Evolutionary conservation across 2,888 invertebrate genomes (phyloP), one percentile per base, ranked within the genome.

Genomic region (Syritta pipiens): DNA sequence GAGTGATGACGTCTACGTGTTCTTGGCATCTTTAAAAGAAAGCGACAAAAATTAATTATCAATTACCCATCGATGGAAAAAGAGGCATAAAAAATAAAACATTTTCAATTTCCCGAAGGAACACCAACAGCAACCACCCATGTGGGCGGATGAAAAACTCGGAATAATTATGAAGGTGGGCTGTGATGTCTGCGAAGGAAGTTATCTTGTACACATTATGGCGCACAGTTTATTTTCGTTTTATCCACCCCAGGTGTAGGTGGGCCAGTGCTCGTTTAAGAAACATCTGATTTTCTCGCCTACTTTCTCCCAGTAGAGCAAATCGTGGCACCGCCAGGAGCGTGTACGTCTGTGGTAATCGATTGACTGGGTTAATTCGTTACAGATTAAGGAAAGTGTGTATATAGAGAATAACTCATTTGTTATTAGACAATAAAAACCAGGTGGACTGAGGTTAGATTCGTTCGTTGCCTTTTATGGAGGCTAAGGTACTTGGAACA

Each of bases 1-100:
- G 93, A 92, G 86, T 94, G 93, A 88, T 94, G 94, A 90, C 94
- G 93, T 91, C 95, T 93, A 84, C 94, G 92, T 82, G 93, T 93
- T 84, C 94, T 93, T 86, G 95, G 95, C 95, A 95, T 95, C 95
- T 95, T 30, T 4, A 90, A 63, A 88, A 89, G 32, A 55, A 65
- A 30, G 75, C 76, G 81, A 62, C 35, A 44, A 46, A 28, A 44
- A 53, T 5, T 40, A 28, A 12, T 28, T 67, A 20, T 14, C 24
- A 4, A 6, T 32, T 32, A 10, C 10, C 4, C 28, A 28, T 28
- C 9, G 9, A 10, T 10, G 7, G 6, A 32, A 32, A n/a, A 32
- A 32, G 10, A 9, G n/a, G 7, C 7, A n/a, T 10, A 32, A 32
- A 32, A 32, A 32, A n/a, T n/a, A 32, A 28, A 42, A 42, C 17